Base-by-base conservation (phyloP, 2,797 vertebrate genomes). In the Ceryle rudis region DNA sequence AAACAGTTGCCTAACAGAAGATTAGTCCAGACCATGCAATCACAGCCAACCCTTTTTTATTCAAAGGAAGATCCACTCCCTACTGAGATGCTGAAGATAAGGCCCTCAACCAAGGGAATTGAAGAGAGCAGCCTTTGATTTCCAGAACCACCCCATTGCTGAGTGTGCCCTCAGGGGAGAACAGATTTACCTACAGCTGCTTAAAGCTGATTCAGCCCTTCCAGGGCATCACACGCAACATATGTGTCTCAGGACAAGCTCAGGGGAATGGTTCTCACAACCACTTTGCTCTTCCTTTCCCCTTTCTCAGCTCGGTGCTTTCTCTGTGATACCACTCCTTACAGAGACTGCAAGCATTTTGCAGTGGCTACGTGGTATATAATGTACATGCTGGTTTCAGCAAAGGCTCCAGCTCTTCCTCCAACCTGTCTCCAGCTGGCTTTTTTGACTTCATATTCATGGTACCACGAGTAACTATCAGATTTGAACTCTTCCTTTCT, bases 271-370 rank as follows among this genome's bases (percentile, higher is more conserved):
- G 13, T 42, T 90, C 47, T 46, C 11, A 1, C 0, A 1, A 20
- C 33, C 67, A 10, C 42, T 33, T 3, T 0, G 1, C 46, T 54
- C 44, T 17, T 67, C 52, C 33, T 91, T 61, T 82, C 22, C 47
- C 28, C 37, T 31, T 55, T 39, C 41, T 14, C 49, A 58, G 22
- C 29, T 55, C 7, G 2, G 12, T 9, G 37, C 28, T 57, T 41
- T 61, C 28, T 49, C 31, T 20, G 47, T 5, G 51, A 9, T 5
- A 1, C 0, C 0, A 0, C 5, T 72, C 37, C 73, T 64, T 52
- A 4, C 28, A 12, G 35, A 26, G 11, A 1, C 23, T 3, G 20
- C 1, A 25, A 6, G 16, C 10, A 22, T 23, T 72, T 37, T 41
- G 47, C 55, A 21, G 33, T 6, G 46, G 39, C 37, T 37, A 1